Evolutionary conservation across 1,140 invertebrate genomes (phyloP).

Genomic region (Penaeus japonicus): DNA sequence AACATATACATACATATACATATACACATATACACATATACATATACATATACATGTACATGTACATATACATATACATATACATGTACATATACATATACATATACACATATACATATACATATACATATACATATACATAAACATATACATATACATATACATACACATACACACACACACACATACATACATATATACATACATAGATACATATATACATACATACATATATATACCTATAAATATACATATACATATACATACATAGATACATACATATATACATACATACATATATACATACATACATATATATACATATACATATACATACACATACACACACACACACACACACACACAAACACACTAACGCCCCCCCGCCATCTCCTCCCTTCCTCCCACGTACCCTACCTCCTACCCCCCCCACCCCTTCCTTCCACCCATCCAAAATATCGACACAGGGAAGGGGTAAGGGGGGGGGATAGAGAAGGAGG

Average conservation of each 20-base stretch:
- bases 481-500: no score
- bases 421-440: no score
- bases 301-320: neutral
- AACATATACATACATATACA: neutral
- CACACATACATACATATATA: neutral
- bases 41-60: neutral
- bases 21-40: neutral
- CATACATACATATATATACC: neutral
- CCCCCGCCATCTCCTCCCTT: neutral
- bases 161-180: neutral
- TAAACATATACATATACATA: neutral
- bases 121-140: neutral
- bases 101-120: neutral
- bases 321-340: neutral
- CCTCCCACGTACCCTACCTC: no score
- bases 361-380: neutral
- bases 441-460: no score
- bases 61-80: neutral
- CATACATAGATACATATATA: neutral
- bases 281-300: no score
- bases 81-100: neutral
- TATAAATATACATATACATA: neutral
- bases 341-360: neutral
- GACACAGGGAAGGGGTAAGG: no score
- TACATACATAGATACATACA: no score